Percentiles rank a stretch among this genome's conserved stretches.
These are phyloP conservation scores for Nomada fabriciana DNA, from an alignment of 2,888 invertebrate genomes.

Conservation along the genomic window DNA sequence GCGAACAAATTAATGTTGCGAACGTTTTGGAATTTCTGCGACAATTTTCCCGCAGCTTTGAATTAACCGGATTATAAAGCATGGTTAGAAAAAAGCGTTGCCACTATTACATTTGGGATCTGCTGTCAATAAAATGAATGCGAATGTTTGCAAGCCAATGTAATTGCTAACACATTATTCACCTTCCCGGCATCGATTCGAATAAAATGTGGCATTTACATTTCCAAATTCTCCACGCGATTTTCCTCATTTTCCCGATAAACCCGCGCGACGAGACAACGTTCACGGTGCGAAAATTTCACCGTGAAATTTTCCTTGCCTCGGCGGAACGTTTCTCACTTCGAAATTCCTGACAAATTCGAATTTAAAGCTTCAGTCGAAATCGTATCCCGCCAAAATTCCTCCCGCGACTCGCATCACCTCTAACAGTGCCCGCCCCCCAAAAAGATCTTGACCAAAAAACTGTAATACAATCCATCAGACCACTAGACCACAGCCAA, in stretches of 20 bases:
- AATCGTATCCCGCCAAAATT: neutral
- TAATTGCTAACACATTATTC: neutral
- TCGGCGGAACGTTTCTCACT: neutral
- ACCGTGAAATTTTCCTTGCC: neutral
- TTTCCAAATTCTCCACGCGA: neutral
- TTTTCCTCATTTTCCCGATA: neutral
- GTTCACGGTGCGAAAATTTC: neutral
- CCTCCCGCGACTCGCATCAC: neutral
- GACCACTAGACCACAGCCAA: too few relatives aligned
- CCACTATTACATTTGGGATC: neutral
- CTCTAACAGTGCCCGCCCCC: too few relatives aligned
- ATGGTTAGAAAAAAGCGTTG: too few relatives aligned
- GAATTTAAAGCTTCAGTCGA: neutral
- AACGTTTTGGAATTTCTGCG: too few relatives aligned
- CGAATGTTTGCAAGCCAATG: neutral
- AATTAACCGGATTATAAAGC: too few relatives aligned
- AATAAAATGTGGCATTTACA: neutral
- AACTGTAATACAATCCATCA: too few relatives aligned
- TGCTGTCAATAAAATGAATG: neutral
- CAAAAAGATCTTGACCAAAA: too few relatives aligned
- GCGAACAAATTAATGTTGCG: too few relatives aligned
- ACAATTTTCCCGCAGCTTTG: too few relatives aligned
- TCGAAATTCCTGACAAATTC: neutral
- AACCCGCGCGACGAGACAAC: conserved; percentile 1
- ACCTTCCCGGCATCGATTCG: too few relatives aligned